These are phyloP conservation scores for Synanthedon myopaeformis DNA, from an alignment of 2,888 invertebrate genomes.

Conservation along the genomic window DNA sequence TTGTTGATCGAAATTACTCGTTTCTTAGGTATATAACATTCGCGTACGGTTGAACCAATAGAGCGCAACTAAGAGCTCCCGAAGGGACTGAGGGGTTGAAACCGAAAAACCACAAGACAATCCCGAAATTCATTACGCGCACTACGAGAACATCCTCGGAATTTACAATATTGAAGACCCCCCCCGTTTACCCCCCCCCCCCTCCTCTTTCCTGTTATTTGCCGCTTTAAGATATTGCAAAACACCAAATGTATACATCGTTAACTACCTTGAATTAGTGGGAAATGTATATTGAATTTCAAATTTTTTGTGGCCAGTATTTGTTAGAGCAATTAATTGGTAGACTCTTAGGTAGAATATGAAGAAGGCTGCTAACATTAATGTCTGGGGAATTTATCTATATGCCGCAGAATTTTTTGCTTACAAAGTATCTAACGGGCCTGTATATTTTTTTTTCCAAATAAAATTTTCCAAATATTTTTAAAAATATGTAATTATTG, in stretches of 20 bases:
- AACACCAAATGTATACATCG: constrained; percentile 25
- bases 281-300: neutral
- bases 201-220: constrained; percentile 14
- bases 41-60: constrained; percentile 24
- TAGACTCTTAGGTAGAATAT: no score
- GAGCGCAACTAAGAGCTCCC: constrained; percentile 37
- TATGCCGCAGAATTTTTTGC: no score
- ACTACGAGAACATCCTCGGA: constrained; percentile 55
- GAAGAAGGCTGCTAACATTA: no score
- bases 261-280: constrained; percentile 47
- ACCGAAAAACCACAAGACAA: constrained; percentile 65
- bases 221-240: constrained; percentile 32
- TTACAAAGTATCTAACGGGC: no score
- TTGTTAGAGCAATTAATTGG: no score
- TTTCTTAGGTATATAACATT: constrained; percentile 25
- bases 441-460: no score
- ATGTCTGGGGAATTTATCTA: no score
- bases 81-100: constrained; percentile 34
- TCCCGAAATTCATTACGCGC: constrained; percentile 68
- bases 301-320: no score
- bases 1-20: constrained; percentile 14
- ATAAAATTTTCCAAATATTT: no score
- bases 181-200: constrained; percentile 22
- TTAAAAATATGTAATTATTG: no score
- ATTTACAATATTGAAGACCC: constrained; percentile 69